Evolutionary conservation across 2,888 invertebrate species (phyloP), one percentile per base, ranked within the genome.

Genomic region (Campoplex capitator): DNA sequence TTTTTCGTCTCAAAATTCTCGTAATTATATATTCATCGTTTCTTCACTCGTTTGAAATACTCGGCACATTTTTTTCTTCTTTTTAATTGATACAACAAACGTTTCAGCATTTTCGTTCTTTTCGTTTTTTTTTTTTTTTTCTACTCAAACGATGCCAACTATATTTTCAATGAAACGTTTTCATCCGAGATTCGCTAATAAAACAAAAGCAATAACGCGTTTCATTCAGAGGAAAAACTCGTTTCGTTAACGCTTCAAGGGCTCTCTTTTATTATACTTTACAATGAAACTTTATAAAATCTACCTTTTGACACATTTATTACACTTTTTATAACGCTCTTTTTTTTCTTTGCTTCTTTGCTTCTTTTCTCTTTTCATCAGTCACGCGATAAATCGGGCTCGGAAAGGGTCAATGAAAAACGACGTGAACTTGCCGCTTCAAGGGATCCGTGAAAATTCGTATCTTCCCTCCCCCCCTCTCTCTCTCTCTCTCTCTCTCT

Each of bases 351-450:
- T 23, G 23, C 23, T 23, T 23, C 3, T 38, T 38, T 7, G 1
- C 7, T 45, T 45, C 45, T 45, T 18, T 51, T 8, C 18, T 48
- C 32, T 51, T 48, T 71, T 48, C 42, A 71, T 71, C 71, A 71
- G 51, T 51, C 18, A 71, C 71, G 51, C 48, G 51, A 71, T 71
- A 71, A 1, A 32, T 32, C 51, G 71, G 32, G 48, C 13, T 45
- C 32, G 62, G 35, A 51, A 71, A 38, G 71, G 51, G 51, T 71
- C 32, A 71, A 71, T 35, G 71, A 18, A 71, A 51, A 71, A 71
- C 32, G 32, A 32, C 42, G 51, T 35, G 18, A 48, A 71, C 32
- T 18, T 23, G 18, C 32, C 51, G 18, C 32, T 71, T 32, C 6
- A n/a, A 71, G 32, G 48, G 51, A 28, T 51, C 18, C 51, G 71